Evolutionary conservation across 2,797 vertebrate genomes (phyloP).

Genomic region (Monodelphis domestica): DNA sequence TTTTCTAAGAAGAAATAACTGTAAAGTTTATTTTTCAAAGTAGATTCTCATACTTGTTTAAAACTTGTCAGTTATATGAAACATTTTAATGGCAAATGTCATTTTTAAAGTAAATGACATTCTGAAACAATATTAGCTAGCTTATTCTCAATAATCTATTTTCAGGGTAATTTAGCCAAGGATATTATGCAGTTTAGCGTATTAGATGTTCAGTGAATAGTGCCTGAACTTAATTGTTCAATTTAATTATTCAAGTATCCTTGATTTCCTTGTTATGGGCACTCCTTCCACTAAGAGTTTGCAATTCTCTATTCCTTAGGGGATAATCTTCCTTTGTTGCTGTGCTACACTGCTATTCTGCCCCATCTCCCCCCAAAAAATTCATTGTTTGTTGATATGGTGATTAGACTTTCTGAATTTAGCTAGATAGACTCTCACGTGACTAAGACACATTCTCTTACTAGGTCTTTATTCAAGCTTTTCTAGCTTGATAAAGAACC

Average conservation of each 20-base stretch:
- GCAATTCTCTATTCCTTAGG: not conserved
- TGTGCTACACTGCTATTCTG: not conserved
- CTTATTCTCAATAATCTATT: not conserved
- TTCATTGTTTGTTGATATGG: not conserved
- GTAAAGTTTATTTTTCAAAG: conserved; percentile 46
- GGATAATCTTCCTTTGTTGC: not conserved
- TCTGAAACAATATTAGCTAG: conserved; percentile 20
- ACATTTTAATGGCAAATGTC: conserved; percentile 40
- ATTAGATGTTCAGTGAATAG: not conserved
- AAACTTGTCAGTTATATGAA: not conserved
- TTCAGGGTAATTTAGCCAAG: not conserved
- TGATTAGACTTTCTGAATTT: not conserved
- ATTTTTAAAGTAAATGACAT: conserved; percentile 40
- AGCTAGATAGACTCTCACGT: not conserved
- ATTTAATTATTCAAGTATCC: not conserved
- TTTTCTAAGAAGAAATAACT: conserved; percentile 42
- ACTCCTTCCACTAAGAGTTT: not conserved
- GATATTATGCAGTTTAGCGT: not conserved
- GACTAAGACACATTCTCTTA: not conserved
- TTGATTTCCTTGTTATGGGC: not conserved
- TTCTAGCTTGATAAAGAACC: not conserved
- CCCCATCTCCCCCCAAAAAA: no score
- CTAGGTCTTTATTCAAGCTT: not conserved
- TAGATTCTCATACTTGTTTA: not conserved
- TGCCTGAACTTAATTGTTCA: not conserved